Evolutionary conservation across 2,888 invertebrate genomes (phyloP), one percentile per base, ranked within the genome.

Genomic region (Hydriomena furcata): DNA sequence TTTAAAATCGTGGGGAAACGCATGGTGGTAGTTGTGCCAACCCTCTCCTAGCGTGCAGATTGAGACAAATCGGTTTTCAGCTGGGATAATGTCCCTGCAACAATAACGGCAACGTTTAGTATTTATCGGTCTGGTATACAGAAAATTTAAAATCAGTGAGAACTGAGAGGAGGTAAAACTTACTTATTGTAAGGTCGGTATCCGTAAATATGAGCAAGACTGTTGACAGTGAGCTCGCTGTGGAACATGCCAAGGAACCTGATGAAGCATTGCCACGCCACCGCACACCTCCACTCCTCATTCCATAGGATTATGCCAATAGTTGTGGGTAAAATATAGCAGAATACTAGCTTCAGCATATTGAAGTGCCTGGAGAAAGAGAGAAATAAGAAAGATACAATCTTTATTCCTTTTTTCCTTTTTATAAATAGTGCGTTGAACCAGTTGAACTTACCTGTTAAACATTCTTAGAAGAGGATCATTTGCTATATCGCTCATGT

Each of bases 201-300:
- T 63, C 95, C 95, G 79, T 93, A 94, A 23, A 94, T 83, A 80
- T 97, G 97, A 1, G 97, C 97, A 0, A 95, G 94, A 55, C 96
- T 96, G 75, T 97, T 97, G 13, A 97, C 97, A 2, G 95, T 92
- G 92, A 97, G 96, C 28, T 98, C 98, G 67, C 94, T 94, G 76
- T 98, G 96, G 63, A 98, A 92, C 46, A 94, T 93, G 60, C 93
- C 84, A 6, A 94, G 91, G 76, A 96, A 97, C 30, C 97, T 93
- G 31, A 96, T 85, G 58, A 95, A 91, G 51, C 93, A 93, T 56
- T 95, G 93, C 63, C 95, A 91, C 45, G 94, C 92, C 59, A 95
- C 93, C 1, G 96, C 93, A 61, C 93, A 92, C 37, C 71, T 79
- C 91, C 92, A 94, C 11, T 88, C 82, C 72, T 97, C 97, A 25